These are phyloP conservation scores for Spermophilus dauricus DNA, from an alignment of 2,113 vertebrate genomes.

Conservation along the genomic window DNA sequence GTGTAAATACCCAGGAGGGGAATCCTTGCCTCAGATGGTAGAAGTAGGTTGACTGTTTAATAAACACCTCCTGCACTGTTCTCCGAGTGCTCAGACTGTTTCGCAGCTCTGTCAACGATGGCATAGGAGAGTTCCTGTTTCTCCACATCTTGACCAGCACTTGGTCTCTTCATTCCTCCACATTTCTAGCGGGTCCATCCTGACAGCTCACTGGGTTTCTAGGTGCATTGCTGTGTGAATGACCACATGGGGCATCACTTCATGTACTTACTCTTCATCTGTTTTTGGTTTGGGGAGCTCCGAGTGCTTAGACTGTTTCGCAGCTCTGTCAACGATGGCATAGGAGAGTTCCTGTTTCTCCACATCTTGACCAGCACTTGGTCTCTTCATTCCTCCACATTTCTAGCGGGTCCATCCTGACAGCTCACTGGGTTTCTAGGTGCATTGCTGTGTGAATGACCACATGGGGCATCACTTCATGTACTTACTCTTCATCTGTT, in stretches of 20 bases:
- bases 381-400: constrained; percentile 27
- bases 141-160: not conserved
- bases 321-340: not conserved
- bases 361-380: not conserved
- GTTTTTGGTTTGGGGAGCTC: too few relatives aligned
- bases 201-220: not conserved
- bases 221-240: not conserved
- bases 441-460: not conserved
- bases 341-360: not conserved
- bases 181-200: not conserved
- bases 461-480: not conserved
- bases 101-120: not conserved
- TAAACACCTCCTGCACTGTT: not conserved
- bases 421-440: not conserved
- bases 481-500: not conserved
- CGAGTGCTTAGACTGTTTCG: not conserved
- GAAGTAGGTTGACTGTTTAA: not conserved
- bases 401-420: not conserved
- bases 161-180: constrained; percentile 19
- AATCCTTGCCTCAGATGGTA: constrained; percentile 2
- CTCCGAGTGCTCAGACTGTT: not conserved
- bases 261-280: not conserved
- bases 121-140: not conserved
- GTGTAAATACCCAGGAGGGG: not conserved
- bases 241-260: not conserved